Base-by-base conservation (phyloP, 1,140 invertebrate genomes). In the Cylas formicarius region DNA sequence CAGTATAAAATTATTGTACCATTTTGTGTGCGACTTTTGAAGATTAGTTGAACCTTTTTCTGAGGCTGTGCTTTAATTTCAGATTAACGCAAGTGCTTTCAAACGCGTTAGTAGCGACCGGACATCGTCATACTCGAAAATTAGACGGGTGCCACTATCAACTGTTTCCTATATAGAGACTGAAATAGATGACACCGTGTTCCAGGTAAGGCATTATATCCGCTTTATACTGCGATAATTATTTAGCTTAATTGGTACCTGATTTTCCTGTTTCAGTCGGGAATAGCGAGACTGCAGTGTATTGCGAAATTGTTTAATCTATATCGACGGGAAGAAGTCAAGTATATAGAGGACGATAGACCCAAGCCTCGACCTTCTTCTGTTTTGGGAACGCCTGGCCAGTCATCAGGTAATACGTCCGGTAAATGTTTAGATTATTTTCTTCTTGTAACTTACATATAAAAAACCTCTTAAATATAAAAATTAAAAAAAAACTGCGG, bases 281-380 rank as follows among this genome's bases (percentile, higher is more conserved):
- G 57, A 11, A 57, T 50, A 45, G 55, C 50, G 11, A 37, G 40
- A 5, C 22, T 60, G 13, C 34, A 52, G 8, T 60, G 57, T 34
- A 33, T 50, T 10, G 57, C 54, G 2, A 48, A 44, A 22, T 37
- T 60, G 9, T 60, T 60, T 33, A 50, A 50, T 36, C 33, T 60
- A 14, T 60, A 60, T 40, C 48, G 49, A 24, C 29, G 26, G 7
- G 40, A 52, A 11, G 51, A 29, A n/a, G 55, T 56, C 27, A 23
- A 41, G 14, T 22, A 50, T n/a, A 34, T 60, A 13, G 57, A 60
- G 27, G 55, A 60, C 31, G 56, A 58, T 28, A 37, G 51, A 32
- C 55, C 57, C 11, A 42, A 52, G 37, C 57, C 57, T 8, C 52
- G 57, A 35, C 57, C 57, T 16, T 60, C 57, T 6, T 60, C 57